phyloP scores from a whole-genome alignment of 2,113 vertebrate genomes.

The Panurus biarmicus region DNA sequence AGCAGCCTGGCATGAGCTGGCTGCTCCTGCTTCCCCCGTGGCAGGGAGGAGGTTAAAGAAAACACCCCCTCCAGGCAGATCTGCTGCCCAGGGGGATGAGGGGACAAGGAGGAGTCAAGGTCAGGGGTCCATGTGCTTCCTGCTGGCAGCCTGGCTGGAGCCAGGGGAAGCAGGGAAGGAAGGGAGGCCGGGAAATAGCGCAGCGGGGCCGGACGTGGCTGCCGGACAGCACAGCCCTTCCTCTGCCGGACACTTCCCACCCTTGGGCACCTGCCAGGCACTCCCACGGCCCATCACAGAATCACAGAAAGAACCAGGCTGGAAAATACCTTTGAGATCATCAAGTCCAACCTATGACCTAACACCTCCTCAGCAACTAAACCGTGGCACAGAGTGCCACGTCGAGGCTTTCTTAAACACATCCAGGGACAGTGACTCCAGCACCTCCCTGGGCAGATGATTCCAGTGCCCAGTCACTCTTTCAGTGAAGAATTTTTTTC shows the following conservation, averaged over 20 bases:
- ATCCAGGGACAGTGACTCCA: background rate
- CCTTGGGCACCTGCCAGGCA: background rate
- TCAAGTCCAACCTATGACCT: background rate
- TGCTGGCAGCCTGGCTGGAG: background rate
- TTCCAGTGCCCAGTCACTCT: background rate
- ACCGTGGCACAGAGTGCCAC: rapidly evolving
- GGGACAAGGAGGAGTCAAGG: slow-evolving; percentile 12
- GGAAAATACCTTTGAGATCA: background rate
- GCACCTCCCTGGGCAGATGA: background rate
- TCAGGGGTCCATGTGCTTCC: slow-evolving; percentile 48
- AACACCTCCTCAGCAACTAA: background rate
- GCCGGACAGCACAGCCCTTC: slow-evolving; percentile 54
- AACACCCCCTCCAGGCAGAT: background rate
- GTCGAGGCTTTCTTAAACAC: background rate
- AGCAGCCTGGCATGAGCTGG: background rate
- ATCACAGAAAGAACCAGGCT: rapidly evolving
- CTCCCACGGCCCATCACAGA: background rate
- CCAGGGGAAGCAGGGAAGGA: slow-evolving; percentile 31
- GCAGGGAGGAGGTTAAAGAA: background rate
- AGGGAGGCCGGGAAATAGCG: background rate
- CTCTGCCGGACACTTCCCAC: background rate
- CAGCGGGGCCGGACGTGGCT: background rate
- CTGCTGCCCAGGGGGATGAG: background rate
- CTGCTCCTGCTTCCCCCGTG: background rate
- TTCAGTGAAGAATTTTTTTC: no score